Evolutionary conservation across 2,888 invertebrate species (phyloP), one percentile per base, ranked within the genome.

Genomic region (Drymonia ruficornis): DNA sequence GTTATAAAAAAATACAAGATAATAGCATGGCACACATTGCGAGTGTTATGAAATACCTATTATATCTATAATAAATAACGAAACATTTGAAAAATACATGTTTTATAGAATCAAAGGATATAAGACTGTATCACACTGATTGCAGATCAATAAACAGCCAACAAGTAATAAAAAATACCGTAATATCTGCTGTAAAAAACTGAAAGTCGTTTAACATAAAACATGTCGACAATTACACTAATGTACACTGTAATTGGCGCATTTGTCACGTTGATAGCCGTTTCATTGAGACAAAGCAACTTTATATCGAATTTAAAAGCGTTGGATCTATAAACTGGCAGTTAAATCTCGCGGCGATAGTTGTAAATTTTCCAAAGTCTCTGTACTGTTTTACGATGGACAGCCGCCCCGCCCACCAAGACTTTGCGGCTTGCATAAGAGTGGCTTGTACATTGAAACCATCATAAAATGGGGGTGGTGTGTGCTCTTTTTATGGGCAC

Each of bases 261-360:
- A 76, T 81, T 76, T 79, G 76, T 80, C 81, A 80, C 79, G 61
- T 69, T 80, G 72, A 85, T 76, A 71, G 76, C 65, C 64, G 63
- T 74, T 82, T 76, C 77, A 82, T 81, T 86, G 83, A 86, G 83
- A 85, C 83, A 84, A 84, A 84, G 83, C 81, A 81, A 83, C 75
- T 87, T 87, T 86, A 87, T 83, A 86, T 80, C 80, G 83, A 83
- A 83, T 84, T 90, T 88, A 82, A 88, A 89, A 86, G 86, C 83
- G 78, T 74, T 72, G 80, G 83, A 87, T 89, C 91, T 87, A 90
- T 91, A 91, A 91, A 91, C 88, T 86, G 87, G 61, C 87, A 87
- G 90, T 92, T 90, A 91, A 91, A 90, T 90, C 88, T 87, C 84
- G 80, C 80, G 78, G 80, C 82, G 86, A 86, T 89, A 86, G 89